Percentiles rank a stretch among this genome's conserved stretches.
Conservation (phyloP, 2,888 invertebrate genomes). For the Hypomecis punctinalis region DNA sequence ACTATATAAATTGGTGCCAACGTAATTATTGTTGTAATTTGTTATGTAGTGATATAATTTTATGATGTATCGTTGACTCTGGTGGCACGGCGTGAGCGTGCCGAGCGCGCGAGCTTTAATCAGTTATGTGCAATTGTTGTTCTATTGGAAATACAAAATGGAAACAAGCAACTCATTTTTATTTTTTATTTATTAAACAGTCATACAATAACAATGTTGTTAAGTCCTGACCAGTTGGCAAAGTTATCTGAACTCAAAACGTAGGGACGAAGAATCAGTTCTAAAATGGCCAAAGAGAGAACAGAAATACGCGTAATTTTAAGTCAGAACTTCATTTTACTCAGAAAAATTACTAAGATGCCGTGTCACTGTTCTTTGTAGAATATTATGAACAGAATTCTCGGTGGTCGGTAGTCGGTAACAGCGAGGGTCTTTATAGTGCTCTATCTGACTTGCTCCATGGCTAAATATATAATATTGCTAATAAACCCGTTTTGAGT, state of each 20-base stretch:
- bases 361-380: too few relatives aligned
- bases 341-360: too few relatives aligned
- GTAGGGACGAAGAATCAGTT: not conserved
- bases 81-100: slow-evolving; percentile 63
- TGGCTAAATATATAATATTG: not conserved
- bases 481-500: not conserved
- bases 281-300: not conserved
- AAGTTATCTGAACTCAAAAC: not conserved
- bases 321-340: too few relatives aligned
- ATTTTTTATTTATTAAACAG: slow-evolving; percentile 22
- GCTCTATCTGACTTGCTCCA: too few relatives aligned
- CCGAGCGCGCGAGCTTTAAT: slow-evolving; percentile 71
- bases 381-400: too few relatives aligned
- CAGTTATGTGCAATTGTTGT: slow-evolving; percentile 81
- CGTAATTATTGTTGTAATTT: slow-evolving; percentile 84
- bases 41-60: slow-evolving; percentile 83
- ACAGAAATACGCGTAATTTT: too few relatives aligned
- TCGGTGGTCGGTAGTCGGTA: too few relatives aligned
- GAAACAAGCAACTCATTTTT: slow-evolving; percentile 56
- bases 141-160: slow-evolving; percentile 81
- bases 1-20: slow-evolving; percentile 82
- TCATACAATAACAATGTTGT: slow-evolving; percentile 30
- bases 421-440: too few relatives aligned
- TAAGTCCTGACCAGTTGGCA: not conserved
- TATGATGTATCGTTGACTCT: slow-evolving; percentile 80